A percentile compares a stretch with the other conserved stretches of the same genome.
phyloP scores from a whole-genome alignment of 2,113 vertebrate species.

The Boleophthalmus pectinirostris region DNA sequence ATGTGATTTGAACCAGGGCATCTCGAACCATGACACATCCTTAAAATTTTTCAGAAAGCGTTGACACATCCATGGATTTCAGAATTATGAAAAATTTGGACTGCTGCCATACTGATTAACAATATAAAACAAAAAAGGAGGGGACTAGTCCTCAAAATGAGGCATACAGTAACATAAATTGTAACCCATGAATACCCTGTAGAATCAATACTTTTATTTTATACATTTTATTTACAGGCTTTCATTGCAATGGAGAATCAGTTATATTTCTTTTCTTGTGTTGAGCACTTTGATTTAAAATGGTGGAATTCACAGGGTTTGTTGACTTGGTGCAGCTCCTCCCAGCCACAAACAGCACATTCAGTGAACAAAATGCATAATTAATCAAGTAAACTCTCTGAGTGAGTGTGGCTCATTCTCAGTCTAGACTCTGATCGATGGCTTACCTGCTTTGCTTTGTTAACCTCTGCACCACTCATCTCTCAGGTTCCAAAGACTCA shows the following conservation, averaged over 20 bases:
- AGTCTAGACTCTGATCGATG: neutral
- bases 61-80: neutral
- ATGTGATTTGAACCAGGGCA: neutral
- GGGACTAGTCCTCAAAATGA: too few relatives aligned
- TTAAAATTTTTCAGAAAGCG: neutral
- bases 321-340: neutral
- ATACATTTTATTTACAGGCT: neutral
- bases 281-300: neutral
- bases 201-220: neutral
- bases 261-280: neutral
- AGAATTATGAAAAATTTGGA: too few relatives aligned
- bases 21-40: neutral
- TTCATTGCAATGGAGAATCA: neutral
- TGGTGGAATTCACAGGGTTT: neutral
- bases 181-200: too few relatives aligned
- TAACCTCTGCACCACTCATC: neutral
- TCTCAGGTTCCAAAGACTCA: neutral
- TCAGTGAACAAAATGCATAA: neutral
- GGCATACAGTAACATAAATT: too few relatives aligned
- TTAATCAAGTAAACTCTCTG: constrained; percentile 5
- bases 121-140: too few relatives aligned
- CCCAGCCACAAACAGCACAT: neutral
- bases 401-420: neutral
- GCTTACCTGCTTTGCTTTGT: neutral
- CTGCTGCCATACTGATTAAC: too few relatives aligned